Conservation (phyloP, 2,113 vertebrate species). For the Charina bottae region DNA sequence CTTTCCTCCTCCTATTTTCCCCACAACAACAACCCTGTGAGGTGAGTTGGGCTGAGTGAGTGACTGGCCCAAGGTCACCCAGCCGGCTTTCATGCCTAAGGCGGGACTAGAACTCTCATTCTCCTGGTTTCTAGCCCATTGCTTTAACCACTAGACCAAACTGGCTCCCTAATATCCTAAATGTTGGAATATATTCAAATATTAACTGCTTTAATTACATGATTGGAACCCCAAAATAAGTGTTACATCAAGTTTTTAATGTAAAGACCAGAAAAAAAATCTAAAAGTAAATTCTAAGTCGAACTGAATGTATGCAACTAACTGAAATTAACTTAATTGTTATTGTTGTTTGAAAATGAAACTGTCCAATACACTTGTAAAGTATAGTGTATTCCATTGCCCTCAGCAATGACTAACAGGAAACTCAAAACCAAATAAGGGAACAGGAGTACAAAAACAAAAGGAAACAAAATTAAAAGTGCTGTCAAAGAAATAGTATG, state of each 20-base stretch:
- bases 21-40: too few species aligned
- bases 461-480: background rate
- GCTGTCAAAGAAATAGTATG: background rate
- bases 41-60: too few species aligned
- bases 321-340: background rate
- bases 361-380: background rate
- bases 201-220: background rate
- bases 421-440: background rate
- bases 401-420: background rate
- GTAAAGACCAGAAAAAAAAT: background rate
- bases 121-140: too few species aligned
- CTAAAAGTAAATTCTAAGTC: background rate
- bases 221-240: background rate
- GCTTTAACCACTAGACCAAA: too few species aligned
- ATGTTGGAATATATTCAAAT: accelerated
- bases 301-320: background rate
- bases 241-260: background rate
- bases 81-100: too few species aligned
- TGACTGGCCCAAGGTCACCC: too few species aligned
- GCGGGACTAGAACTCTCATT: too few species aligned
- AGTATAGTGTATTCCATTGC: background rate
- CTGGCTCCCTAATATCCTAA: too few species aligned
- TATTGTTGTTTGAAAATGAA: background rate
- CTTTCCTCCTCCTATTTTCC: too few species aligned
- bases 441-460: background rate